phyloP scores from a whole-genome alignment of 1,140 invertebrate genomes.

The Prorops nasuta region DNA sequence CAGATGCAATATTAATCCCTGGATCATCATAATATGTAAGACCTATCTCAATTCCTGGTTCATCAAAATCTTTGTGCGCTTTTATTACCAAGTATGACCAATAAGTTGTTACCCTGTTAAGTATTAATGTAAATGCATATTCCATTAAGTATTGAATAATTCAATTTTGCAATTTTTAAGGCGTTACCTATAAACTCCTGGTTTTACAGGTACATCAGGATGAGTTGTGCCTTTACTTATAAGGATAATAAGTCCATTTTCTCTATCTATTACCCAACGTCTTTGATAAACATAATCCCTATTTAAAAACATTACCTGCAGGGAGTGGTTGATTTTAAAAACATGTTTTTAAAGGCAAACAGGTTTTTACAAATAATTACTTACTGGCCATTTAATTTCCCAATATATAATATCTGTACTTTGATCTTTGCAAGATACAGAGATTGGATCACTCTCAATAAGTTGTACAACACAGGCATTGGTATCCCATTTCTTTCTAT shows the following conservation, averaged over 20 bases:
- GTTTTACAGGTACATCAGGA: constrained; percentile 59
- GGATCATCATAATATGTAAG: constrained; percentile 88
- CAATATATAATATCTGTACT: constrained; percentile 78
- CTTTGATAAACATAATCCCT: constrained; percentile 84
- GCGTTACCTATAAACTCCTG: constrained; percentile 58
- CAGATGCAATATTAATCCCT: constrained; percentile 67
- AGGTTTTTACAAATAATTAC: constrained; percentile 27
- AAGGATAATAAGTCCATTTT: constrained; percentile 61
- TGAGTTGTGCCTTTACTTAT: constrained; percentile 64
- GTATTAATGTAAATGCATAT: background rate
- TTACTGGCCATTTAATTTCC: constrained; percentile 84
- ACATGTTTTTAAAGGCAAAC: constrained; percentile 11
- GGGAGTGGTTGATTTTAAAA: background rate
- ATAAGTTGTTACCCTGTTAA: constrained; percentile 69
- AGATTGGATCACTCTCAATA: constrained; percentile 64
- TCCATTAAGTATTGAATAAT: background rate
- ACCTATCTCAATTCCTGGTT: constrained; percentile 79
- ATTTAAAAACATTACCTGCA: constrained; percentile 76
- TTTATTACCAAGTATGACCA: constrained; percentile 86
- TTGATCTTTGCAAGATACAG: constrained; percentile 39
- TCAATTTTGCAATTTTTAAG: background rate
- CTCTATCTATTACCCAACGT: constrained; percentile 64
- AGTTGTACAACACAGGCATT: constrained; percentile 71
- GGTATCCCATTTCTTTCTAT: constrained; percentile 77
- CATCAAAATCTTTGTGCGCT: constrained; percentile 62